A percentile compares a stretch with the other conserved stretches of the same genome.
Conservation (phyloP, 2,113 vertebrate species). For the Cinclus mexicanus region DNA sequence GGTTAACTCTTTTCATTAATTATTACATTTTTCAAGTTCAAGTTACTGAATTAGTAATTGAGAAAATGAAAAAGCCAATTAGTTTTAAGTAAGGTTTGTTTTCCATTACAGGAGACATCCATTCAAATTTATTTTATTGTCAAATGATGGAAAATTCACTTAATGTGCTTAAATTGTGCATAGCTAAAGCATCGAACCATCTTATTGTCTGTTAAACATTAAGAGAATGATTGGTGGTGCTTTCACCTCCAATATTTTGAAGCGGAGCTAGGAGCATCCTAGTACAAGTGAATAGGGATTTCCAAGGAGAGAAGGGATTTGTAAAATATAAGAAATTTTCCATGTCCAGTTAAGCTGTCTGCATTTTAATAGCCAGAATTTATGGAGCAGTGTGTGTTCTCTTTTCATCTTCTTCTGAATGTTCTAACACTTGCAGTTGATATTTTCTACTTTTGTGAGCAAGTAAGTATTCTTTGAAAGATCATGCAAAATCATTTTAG, state of each 20-base stretch:
- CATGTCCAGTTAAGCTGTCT: not conserved
- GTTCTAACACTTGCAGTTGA: not conserved
- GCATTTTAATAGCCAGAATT: not conserved
- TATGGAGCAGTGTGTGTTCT: not conserved
- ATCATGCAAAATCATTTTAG: slow-evolving; percentile 10
- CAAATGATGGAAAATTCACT: not conserved
- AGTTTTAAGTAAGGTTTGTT: not conserved
- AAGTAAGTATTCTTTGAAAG: not conserved
- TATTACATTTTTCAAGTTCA: not conserved
- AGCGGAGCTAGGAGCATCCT: not conserved
- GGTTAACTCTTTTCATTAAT: not conserved
- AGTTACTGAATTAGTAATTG: not conserved
- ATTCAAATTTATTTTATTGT: not conserved
- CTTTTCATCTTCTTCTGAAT: not conserved
- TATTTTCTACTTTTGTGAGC: not conserved
- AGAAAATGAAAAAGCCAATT: not conserved
- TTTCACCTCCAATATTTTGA: not conserved
- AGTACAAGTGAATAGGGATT: not conserved
- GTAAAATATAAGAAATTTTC: not conserved
- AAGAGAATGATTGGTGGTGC: not conserved
- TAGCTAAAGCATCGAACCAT: not conserved
- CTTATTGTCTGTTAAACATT: not conserved
- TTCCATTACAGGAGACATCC: not conserved
- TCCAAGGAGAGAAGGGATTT: not conserved
- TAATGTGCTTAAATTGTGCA: not conserved